phyloP scores from a whole-genome alignment of 2,888 invertebrate species.

The Acleris cristana region DNA sequence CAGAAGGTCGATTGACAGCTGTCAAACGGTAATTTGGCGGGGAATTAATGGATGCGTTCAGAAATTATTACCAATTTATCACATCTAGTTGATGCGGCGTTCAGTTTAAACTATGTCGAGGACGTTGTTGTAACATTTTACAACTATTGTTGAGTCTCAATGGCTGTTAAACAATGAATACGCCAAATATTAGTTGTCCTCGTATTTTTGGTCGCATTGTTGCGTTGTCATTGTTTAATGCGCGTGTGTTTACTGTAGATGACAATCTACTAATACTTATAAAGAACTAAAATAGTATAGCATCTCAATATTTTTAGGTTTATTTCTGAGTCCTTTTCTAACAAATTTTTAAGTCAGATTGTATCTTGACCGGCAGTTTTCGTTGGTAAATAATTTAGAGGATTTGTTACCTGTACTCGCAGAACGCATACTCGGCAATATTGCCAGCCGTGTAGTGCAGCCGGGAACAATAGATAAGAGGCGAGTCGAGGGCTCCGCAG shows the following conservation, averaged over 20 bases:
- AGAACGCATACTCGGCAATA: constrained; percentile 27
- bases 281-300: too few relatives aligned
- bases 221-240: too few relatives aligned
- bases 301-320: too few relatives aligned
- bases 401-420: constrained; percentile 13
- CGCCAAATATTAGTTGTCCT: too few relatives aligned
- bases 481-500: constrained; percentile 20
- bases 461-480: constrained; percentile 25
- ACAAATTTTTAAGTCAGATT: too few relatives aligned
- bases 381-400: not conserved
- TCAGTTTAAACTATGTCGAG: constrained; percentile 23
- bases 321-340: too few relatives aligned
- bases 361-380: too few relatives aligned
- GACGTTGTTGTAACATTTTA: constrained; percentile 1
- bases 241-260: too few relatives aligned
- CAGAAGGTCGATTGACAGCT: constrained; percentile 19
- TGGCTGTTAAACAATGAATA: too few relatives aligned
- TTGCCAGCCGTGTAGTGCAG: constrained; percentile 29
- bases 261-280: too few relatives aligned
- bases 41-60: constrained; percentile 23
- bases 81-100: not conserved
- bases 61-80: constrained; percentile 7
- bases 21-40: constrained; percentile 31
- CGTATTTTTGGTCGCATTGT: too few relatives aligned
- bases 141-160: too few relatives aligned